phyloP scores from a whole-genome alignment of 2,888 invertebrate genomes.

The Nycteola revayana region DNA sequence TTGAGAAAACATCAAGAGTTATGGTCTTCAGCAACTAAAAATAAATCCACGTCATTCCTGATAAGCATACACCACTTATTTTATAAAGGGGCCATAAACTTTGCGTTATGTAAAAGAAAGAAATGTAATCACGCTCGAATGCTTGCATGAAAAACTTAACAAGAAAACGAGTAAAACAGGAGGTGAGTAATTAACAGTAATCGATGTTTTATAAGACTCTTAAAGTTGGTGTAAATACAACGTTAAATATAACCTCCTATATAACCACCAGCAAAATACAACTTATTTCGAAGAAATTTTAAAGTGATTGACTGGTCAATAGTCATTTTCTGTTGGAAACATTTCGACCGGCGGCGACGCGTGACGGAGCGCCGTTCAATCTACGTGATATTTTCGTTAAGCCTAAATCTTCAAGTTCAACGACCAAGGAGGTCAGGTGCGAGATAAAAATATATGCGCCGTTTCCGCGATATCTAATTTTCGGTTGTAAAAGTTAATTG shows the following conservation, averaged over 20 bases:
- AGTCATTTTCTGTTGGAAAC: constrained; percentile 26
- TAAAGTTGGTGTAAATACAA: constrained; percentile 20
- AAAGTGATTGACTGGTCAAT: constrained; percentile 35
- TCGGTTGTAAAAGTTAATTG: constrained; percentile 66
- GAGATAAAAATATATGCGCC: constrained; percentile 48
- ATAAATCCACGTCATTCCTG: constrained; percentile 49
- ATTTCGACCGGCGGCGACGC: constrained; percentile 38
- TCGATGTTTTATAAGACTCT: constrained; percentile 11
- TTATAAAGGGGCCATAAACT: constrained; percentile 42
- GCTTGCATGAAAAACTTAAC: constrained; percentile 19
- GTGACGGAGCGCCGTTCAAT: constrained; percentile 55
- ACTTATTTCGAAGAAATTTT: constrained; percentile 35
- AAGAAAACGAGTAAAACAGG: constrained; percentile 19
- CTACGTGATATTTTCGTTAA: constrained; percentile 58
- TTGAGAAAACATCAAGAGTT: constrained; percentile 12
- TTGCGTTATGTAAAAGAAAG: constrained; percentile 43
- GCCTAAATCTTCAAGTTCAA: constrained; percentile 56
- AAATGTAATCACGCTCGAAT: constrained; percentile 35
- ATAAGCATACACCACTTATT: constrained; percentile 49
- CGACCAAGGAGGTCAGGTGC: constrained; percentile 66
- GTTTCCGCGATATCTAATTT: constrained; percentile 68
- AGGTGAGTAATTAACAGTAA: constrained; percentile 18
- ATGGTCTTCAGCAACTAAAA: constrained; percentile 35
- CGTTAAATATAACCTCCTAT: constrained; percentile 15
- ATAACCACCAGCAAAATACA: constrained; percentile 43